phyloP scores from a whole-genome alignment of 2,113 vertebrate genomes.

The Mus musculus region DNA sequence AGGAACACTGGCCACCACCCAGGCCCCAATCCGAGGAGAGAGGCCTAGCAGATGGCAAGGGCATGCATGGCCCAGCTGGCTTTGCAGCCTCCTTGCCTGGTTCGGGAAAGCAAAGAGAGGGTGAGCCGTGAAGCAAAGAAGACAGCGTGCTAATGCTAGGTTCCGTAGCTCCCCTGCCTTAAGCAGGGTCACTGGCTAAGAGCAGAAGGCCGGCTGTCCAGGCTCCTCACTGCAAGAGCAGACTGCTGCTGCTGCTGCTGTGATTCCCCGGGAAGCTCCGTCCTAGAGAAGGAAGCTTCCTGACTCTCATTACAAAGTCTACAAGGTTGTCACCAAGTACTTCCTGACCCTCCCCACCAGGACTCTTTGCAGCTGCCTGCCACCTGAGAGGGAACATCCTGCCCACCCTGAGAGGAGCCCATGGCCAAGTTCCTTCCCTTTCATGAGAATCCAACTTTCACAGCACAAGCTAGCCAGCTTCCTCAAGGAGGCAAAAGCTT shows the following conservation, averaged over 20 bases:
- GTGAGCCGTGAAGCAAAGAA: background rate
- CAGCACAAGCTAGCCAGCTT: conserved; percentile 1
- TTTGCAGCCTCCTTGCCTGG: conserved; percentile 17
- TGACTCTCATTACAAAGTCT: conserved; percentile 29
- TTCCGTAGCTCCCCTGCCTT: background rate
- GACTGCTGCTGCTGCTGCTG: background rate
- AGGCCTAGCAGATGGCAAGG: conserved; percentile 78
- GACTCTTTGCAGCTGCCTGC: conserved; percentile 31
- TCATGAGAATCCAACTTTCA: conserved; percentile 22
- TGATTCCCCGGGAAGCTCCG: background rate
- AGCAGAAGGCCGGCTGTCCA: background rate
- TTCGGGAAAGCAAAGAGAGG: conserved; percentile 10
- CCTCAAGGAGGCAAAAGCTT: background rate
- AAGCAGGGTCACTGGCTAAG: background rate
- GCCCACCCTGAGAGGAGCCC: background rate
- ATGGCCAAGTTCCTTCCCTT: background rate
- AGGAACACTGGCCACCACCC: conserved; percentile 70
- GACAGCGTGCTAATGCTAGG: background rate
- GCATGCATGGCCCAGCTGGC: conserved; percentile 69
- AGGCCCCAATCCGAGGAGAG: conserved; percentile 45
- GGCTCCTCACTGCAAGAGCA: background rate
- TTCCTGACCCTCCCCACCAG: conserved; percentile 37
- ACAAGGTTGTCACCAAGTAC: conserved; percentile 18
- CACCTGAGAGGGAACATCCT: conserved; percentile 44
- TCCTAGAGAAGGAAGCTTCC: conserved; percentile 40